Evolutionary conservation across 1,140 invertebrate genomes (phyloP).

Genomic region (Eubasilissa regina): DNA sequence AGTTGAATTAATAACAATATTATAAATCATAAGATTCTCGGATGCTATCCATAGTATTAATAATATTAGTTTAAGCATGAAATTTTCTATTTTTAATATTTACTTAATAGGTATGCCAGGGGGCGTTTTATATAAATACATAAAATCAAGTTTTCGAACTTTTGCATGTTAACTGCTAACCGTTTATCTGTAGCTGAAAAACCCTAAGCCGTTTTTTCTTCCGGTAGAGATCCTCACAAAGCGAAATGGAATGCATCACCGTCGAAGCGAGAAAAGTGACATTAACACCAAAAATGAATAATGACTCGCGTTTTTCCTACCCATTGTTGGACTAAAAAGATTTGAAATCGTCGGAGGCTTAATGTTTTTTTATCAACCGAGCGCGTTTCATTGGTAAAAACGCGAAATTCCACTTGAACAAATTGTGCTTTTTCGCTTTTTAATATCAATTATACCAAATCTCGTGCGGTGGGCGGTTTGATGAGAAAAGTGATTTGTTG

Average conservation of each 20-base stretch:
- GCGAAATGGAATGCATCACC: slow-evolving; percentile 50
- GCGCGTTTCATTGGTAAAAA: slow-evolving; percentile 34
- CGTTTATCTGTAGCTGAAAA: neutral
- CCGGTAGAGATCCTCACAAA: slow-evolving; percentile 8
- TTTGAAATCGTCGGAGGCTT: slow-evolving; percentile 52
- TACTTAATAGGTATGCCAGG: too few relatives aligned
- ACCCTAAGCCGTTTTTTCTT: slow-evolving; percentile 3
- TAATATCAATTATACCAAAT: slow-evolving; percentile 44
- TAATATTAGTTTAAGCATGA: too few relatives aligned
- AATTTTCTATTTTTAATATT: too few relatives aligned
- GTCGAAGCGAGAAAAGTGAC: slow-evolving; percentile 49
- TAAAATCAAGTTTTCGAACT: slow-evolving; percentile 1
- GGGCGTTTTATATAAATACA: too few relatives aligned
- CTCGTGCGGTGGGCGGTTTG: slow-evolving; percentile 34
- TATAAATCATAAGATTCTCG: neutral
- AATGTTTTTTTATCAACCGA: slow-evolving; percentile 48
- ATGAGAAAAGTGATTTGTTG: slow-evolving; percentile 44
- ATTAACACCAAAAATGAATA: slow-evolving; percentile 57
- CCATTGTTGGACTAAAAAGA: slow-evolving; percentile 54
- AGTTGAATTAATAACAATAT: neutral
- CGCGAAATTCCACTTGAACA: slow-evolving; percentile 41
- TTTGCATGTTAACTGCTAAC: neutral
- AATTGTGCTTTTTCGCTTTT: slow-evolving; percentile 46
- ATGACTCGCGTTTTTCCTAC: slow-evolving; percentile 50
- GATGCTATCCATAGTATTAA: too few relatives aligned